Base-by-base conservation (phyloP, 64 coral and sea anemone genomes). In the Stylophora pistillata region DNA sequence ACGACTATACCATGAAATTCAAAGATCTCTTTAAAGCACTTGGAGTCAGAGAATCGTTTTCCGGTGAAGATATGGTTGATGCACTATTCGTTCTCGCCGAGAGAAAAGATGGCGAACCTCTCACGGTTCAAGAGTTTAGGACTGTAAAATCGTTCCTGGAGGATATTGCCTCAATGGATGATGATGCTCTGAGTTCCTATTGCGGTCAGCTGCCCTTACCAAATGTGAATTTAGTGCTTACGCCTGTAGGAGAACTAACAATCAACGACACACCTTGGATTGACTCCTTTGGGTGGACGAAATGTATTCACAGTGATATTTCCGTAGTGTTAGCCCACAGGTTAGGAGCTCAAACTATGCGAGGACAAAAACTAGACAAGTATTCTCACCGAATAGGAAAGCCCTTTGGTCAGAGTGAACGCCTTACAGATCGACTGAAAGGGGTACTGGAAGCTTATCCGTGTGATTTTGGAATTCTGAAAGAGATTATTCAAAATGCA, bases 181-280 rank as follows among this genome's bases (percentile, higher is more conserved):
- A 89, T 29, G 76, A 90, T 66, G 20, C 86, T 6, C 74, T 98
- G 55, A 79, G 76, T 47, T 77, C 86, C 2, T 90, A 86, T 76
- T 70, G 55, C 30, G 78, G 85, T 30, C 29, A 83, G 30, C 75
- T 98, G 4, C 93, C 93, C 21, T 58, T 98, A 30, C 96, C 96
- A 85, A 89, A 98, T 89, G 60, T 81, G 30, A 73, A 86, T 29
- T 86, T 87, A 15, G 82, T 95, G 18, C 78, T 98, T 0, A 60
- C 66, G 28, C 64, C 73, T 73, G 89, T 89, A 18, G 89, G 87
- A 74, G 89, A 94, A 16, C 93, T 98, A 21, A 87, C 92, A 9
- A 89, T 98, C 15, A 92, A 98, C 62, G 93, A 94, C 74, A 81
- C 96, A 5, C 96, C 96, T 5, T 98, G 93, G 96, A 73, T 98